These are phyloP conservation scores for Tetropium fuscum DNA, from an alignment of 2,888 invertebrate species.

Conservation along the genomic window DNA sequence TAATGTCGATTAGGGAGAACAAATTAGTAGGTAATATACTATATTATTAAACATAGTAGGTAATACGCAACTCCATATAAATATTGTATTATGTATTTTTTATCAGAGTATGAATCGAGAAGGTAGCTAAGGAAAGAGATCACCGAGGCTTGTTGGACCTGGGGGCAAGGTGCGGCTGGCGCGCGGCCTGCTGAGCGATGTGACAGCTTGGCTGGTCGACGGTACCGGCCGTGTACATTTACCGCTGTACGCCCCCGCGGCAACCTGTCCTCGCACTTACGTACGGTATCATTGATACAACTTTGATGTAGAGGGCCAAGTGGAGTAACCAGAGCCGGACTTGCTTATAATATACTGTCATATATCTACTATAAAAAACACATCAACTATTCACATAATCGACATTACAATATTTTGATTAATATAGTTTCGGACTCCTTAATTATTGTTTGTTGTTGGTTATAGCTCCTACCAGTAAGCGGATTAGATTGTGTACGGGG, in stretches of 20 bases:
- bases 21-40: no score
- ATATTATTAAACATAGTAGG: no score
- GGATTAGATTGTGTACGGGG: no score
- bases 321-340: slow-evolving; percentile 9
- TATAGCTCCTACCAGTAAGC: no score
- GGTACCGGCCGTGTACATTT: slow-evolving; percentile 41
- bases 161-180: slow-evolving; percentile 52
- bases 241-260: slow-evolving; percentile 51
- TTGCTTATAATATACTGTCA: not conserved
- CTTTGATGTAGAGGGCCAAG: slow-evolving; percentile 14
- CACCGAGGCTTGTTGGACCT: slow-evolving; percentile 28
- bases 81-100: no score
- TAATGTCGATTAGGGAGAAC: no score
- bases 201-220: slow-evolving; percentile 48
- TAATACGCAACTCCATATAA: no score
- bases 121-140: slow-evolving; percentile 9
- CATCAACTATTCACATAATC: no score
- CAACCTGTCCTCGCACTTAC: slow-evolving; percentile 52
- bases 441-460: no score
- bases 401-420: no score
- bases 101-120: no score
- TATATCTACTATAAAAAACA: not conserved
- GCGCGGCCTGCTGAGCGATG: slow-evolving; percentile 52
- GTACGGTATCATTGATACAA: slow-evolving; percentile 38
- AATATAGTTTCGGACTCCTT: no score